These are phyloP conservation scores for Chlorodrepanis virens DNA, from an alignment of 2,113 vertebrate species.

Conservation along the genomic window DNA sequence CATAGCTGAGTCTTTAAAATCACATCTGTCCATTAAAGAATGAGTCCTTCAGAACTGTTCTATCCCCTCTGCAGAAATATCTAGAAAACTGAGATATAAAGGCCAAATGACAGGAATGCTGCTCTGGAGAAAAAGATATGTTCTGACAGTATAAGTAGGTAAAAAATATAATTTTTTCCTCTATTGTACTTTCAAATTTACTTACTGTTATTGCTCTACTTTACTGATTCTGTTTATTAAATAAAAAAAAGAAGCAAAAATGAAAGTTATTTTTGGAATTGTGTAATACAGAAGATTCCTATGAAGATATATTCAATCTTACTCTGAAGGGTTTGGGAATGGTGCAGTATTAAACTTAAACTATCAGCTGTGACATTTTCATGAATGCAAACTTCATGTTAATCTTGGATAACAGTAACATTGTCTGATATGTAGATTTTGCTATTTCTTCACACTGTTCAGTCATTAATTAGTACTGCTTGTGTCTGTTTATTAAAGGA, in stretches of 20 bases:
- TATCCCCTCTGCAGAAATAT: not conserved
- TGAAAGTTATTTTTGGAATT: not conserved
- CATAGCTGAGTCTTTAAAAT: not conserved
- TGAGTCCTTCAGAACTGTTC: not conserved
- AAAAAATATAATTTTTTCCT: not conserved
- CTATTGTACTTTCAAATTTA: not conserved
- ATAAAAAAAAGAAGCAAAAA: not conserved
- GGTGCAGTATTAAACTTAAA: not conserved
- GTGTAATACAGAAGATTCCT: not conserved
- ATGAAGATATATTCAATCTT: not conserved
- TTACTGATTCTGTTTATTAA: not conserved
- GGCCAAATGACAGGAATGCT: not conserved
- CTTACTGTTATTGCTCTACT: not conserved
- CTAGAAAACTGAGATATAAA: not conserved
- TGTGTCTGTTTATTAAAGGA: not conserved
- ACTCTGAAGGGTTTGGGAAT: not conserved
- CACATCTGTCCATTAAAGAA: not conserved
- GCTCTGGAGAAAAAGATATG: not conserved
- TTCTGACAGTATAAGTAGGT: not conserved
- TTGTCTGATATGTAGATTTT: not conserved
- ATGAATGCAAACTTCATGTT: not conserved
- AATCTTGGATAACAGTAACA: not conserved
- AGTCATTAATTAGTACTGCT: not conserved
- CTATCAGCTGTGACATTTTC: not conserved
- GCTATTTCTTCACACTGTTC: accelerated